Conservation (phyloP, 2,797 vertebrate genomes). For the Clarias fuscus region DNA sequence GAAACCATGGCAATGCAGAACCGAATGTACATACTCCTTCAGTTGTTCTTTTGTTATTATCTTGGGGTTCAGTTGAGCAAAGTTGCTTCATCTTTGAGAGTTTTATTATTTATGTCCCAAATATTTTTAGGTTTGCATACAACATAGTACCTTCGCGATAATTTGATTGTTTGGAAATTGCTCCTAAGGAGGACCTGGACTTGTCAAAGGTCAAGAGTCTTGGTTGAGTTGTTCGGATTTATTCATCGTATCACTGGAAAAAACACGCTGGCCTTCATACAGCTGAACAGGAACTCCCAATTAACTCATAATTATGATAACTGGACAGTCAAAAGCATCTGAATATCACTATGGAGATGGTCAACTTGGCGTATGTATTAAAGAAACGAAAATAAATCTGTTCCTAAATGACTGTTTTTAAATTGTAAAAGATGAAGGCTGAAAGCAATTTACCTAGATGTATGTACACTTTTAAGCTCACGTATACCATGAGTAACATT, state of each 20-base stretch:
- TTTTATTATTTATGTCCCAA: not conserved
- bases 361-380: not conserved
- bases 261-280: not conserved
- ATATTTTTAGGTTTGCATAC: not conserved
- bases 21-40: not conserved
- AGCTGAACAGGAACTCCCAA: not conserved
- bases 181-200: not conserved
- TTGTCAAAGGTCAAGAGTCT: not conserved
- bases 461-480: not conserved
- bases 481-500: conserved; percentile 23
- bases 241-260: not conserved
- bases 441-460: not conserved
- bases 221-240: not conserved
- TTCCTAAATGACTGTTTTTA: not conserved
- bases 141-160: not conserved
- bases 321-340: too few relatives aligned
- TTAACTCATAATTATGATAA: not conserved
- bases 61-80: not conserved
- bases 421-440: not conserved
- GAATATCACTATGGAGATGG: not conserved
- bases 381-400: not conserved
- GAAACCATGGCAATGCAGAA: not conserved
- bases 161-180: not conserved
- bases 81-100: not conserved
- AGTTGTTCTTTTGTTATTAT: not conserved